Percentiles rank a stretch among this genome's conserved stretches.
phyloP scores from a whole-genome alignment of 1,140 invertebrate genomes.

The Rhagoletis zephyria region DNA sequence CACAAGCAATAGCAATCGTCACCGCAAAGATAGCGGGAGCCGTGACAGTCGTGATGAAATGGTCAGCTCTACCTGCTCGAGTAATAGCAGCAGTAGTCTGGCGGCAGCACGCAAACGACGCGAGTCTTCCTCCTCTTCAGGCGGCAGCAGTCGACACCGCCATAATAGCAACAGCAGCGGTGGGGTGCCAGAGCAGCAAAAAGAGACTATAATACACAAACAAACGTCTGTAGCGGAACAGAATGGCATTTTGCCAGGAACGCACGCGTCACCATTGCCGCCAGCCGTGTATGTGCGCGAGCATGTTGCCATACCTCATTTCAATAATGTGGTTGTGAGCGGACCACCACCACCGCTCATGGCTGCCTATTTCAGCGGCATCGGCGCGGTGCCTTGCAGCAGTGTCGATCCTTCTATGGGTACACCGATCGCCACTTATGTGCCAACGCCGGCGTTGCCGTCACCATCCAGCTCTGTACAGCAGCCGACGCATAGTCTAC shows the following conservation, averaged over 20 bases:
- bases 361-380: constrained; percentile 55
- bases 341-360: constrained; percentile 54
- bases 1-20: background rate
- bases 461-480: constrained; percentile 52
- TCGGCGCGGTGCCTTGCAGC: constrained; percentile 58
- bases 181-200: background rate
- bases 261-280: background rate
- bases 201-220: background rate
- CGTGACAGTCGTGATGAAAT: constrained; percentile 23
- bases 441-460: constrained; percentile 53
- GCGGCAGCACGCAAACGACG: background rate
- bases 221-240: background rate
- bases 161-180: background rate
- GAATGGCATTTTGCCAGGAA: background rate
- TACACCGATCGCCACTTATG: constrained; percentile 59
- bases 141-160: background rate
- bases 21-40: background rate
- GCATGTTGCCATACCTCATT: constrained; percentile 55
- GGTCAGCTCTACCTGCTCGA: background rate
- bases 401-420: constrained; percentile 38
- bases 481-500: constrained; percentile 46
- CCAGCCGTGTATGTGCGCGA: constrained; percentile 34
- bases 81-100: constrained; percentile 17
- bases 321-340: constrained; percentile 56
- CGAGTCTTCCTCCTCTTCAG: constrained; percentile 10